phyloP scores from a whole-genome alignment of 2,113 vertebrate genomes.

The Heloderma charlesbogerti region DNA sequence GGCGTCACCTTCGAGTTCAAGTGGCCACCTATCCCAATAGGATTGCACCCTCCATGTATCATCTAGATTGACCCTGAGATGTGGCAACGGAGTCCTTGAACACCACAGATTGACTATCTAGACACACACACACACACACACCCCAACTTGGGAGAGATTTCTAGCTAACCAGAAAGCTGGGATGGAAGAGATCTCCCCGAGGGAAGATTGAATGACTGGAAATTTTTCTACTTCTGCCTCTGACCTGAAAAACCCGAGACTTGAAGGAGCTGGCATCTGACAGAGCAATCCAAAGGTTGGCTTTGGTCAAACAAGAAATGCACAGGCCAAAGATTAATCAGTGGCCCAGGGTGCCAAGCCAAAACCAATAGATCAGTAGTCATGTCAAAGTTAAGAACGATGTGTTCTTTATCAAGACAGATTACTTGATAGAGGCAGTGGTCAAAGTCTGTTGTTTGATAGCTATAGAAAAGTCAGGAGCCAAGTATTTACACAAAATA shows the following conservation, averaged over 20 bases:
- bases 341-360: not conserved
- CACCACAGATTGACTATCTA: no score
- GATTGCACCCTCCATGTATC: no score
- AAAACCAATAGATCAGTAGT: not conserved
- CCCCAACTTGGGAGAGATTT: not conserved
- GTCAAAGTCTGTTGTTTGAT: not conserved
- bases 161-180: not conserved
- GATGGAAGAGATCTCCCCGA: not conserved
- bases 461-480: not conserved
- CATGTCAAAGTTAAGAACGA: not conserved
- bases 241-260: not conserved
- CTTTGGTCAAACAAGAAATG: not conserved
- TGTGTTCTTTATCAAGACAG: not conserved
- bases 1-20: no score
- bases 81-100: not conserved
- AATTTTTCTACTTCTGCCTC: not conserved
- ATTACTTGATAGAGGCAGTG: not conserved
- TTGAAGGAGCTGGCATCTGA: not conserved
- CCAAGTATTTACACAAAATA: not conserved
- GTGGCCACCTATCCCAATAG: no score
- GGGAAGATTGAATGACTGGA: not conserved
- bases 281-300: not conserved
- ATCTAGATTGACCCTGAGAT: not conserved
- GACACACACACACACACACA: no score
- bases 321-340: not conserved